Evolutionary conservation across 2,888 invertebrate species (phyloP).

Genomic region (Tetramorium bicarinatum): DNA sequence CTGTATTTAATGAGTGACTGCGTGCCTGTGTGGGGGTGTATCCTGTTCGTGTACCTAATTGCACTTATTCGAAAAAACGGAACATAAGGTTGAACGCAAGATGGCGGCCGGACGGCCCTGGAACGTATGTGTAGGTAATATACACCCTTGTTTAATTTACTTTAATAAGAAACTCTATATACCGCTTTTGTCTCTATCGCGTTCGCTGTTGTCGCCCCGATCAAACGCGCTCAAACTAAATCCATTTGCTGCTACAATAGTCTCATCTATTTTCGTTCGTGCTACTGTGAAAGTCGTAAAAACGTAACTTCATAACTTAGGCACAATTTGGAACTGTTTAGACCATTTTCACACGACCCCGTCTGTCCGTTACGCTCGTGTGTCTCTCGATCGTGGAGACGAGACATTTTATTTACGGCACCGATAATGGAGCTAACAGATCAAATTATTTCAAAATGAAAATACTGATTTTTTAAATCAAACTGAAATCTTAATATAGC

Average conservation of each 20-base stretch:
- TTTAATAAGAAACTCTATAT: conserved; percentile 65
- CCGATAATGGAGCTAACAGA: background rate
- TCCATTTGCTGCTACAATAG: conserved; percentile 66
- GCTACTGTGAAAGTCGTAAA: conserved; percentile 79
- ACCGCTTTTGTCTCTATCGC: conserved; percentile 58
- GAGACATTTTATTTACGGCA: conserved; percentile 40
- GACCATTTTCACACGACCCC: conserved; percentile 79
- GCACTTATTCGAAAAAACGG: conserved; percentile 86
- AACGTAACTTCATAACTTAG: conserved; percentile 85
- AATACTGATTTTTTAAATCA: background rate
- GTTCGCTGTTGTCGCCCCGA: conserved; percentile 46
- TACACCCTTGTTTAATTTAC: conserved; percentile 75
- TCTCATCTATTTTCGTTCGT: conserved; percentile 67
- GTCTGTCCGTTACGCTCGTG: conserved; percentile 36
- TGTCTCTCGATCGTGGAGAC: conserved; percentile 23
- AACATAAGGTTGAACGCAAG: conserved; percentile 85
- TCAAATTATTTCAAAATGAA: background rate
- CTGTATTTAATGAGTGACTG: conserved; percentile 54
- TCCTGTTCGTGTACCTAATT: conserved; percentile 84
- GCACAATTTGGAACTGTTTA: conserved; percentile 86
- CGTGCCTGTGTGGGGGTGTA: conserved; percentile 63
- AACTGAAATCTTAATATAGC: background rate
- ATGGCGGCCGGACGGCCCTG: conserved; percentile 85
- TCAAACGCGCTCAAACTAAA: conserved; percentile 69
- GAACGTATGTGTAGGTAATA: conserved; percentile 83